Conservation (phyloP, 2,113 vertebrate genomes). For the Psilopsiagon aymara region DNA sequence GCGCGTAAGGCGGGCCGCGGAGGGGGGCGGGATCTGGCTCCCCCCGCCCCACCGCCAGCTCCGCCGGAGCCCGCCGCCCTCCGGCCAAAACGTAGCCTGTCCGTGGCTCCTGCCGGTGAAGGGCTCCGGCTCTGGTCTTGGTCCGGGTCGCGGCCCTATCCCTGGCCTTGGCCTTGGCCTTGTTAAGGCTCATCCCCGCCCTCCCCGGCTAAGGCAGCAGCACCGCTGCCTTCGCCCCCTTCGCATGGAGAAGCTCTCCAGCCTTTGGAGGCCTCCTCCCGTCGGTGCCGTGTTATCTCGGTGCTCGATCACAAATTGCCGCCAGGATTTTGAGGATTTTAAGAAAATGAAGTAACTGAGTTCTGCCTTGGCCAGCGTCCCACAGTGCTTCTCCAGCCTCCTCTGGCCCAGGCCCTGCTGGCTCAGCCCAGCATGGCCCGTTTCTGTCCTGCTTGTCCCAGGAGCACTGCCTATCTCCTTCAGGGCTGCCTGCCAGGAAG, state of each 20-base stretch:
- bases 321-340: background rate
- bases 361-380: no score
- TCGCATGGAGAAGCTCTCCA: background rate
- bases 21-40: background rate
- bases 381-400: background rate
- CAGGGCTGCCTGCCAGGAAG: background rate
- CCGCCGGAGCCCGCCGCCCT: background rate
- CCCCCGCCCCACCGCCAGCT: background rate
- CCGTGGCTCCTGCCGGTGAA: accelerated
- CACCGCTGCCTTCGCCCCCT: background rate
- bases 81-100: accelerated
- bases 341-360: background rate
- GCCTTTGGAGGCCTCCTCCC: accelerated
- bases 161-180: background rate
- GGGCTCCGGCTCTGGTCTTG: no score
- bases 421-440: accelerated
- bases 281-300: background rate
- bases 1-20: no score
- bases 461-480: background rate
- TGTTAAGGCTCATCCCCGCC: background rate
- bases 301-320: accelerated
- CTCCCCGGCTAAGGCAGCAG: background rate
- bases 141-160: no score
- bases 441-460: background rate
- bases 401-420: background rate